Conservation (phyloP, 2,797 vertebrate species). For the Platyrinchus mystaceus region DNA sequence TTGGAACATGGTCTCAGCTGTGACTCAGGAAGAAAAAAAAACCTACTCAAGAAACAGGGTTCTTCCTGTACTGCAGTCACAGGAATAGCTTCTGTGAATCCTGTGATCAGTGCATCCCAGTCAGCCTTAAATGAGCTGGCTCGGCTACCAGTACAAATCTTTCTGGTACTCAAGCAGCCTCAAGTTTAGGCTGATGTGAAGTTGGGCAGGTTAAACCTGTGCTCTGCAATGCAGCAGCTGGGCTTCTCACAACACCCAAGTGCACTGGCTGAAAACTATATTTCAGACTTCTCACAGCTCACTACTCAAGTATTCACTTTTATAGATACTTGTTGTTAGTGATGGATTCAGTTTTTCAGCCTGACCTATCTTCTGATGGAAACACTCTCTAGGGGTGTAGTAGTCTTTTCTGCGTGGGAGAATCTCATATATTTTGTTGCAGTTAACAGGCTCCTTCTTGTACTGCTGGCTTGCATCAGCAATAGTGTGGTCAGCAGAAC, state of each 20-base stretch:
- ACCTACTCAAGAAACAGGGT: fast-evolving
- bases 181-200: background rate
- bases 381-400: background rate
- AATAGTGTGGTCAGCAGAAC: background rate
- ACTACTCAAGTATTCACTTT: background rate
- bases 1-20: background rate
- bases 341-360: background rate
- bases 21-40: background rate
- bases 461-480: background rate
- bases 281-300: background rate
- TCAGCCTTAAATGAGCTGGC: background rate
- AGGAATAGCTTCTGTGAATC: background rate
- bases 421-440: background rate
- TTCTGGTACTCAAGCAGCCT: background rate
- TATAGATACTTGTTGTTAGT: background rate
- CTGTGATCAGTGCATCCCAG: background rate
- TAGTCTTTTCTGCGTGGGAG: background rate
- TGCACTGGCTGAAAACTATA: fast-evolving
- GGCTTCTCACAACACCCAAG: background rate
- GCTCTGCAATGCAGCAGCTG: background rate
- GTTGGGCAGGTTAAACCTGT: background rate
- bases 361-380: background rate
- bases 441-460: background rate
- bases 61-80: background rate
- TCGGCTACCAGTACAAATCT: background rate